Evolutionary conservation across 1,140 invertebrate species (phyloP).

Genomic region (Drosophila athabasca): DNA sequence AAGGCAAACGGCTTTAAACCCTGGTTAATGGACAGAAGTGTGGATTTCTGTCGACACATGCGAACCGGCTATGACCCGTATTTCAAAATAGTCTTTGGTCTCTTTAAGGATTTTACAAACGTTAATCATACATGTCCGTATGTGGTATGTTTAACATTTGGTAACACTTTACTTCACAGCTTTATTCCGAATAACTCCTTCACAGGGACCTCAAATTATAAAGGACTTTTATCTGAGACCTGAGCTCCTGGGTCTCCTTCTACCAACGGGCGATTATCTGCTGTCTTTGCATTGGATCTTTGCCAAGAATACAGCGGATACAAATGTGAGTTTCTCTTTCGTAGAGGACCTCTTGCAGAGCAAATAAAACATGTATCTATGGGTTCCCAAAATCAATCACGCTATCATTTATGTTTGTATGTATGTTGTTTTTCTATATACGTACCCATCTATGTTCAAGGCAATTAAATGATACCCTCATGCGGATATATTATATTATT

Average conservation of each 20-base stretch:
- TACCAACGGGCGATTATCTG: conserved; percentile 35
- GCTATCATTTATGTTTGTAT: too few species aligned
- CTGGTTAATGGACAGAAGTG: conserved; percentile 2
- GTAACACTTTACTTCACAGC: too few species aligned
- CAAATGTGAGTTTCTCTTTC: conserved; percentile 23
- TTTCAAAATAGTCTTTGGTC: conserved; percentile 1
- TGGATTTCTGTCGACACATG: conserved; percentile 18
- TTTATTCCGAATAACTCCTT: too few species aligned
- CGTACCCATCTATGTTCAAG: too few species aligned
- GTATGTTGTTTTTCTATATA: too few species aligned
- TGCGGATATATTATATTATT: too few species aligned
- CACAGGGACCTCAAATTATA: conserved; percentile 9
- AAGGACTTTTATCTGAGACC: conserved; percentile 24
- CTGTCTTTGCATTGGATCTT: neutral
- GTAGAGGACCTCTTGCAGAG: conserved; percentile 11
- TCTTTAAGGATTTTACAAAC: conserved; percentile 20
- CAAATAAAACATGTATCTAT: neutral
- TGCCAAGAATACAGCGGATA: conserved; percentile 4
- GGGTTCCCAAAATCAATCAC: too few species aligned
- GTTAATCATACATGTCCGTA: conserved; percentile 34
- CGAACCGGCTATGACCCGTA: neutral
- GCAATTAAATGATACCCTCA: too few species aligned
- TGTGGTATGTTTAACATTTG: conserved; percentile 4
- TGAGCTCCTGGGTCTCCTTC: conserved; percentile 10
- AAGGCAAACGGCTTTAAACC: conserved; percentile 29